These are phyloP conservation scores for Magallana angulata DNA, from an alignment of 1,140 invertebrate genomes.

Conservation along the genomic window DNA sequence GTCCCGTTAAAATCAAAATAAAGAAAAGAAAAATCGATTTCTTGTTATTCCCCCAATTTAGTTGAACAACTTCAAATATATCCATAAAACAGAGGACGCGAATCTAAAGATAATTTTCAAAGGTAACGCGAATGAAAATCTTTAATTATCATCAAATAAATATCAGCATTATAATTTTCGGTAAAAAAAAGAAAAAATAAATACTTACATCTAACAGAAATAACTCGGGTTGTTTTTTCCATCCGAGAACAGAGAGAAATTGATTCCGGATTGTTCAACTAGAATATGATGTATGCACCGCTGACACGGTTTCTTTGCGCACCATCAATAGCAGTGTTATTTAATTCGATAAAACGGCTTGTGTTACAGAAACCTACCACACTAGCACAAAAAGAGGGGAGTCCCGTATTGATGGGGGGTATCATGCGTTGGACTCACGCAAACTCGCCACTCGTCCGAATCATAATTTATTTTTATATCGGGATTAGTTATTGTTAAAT, in stretches of 20 bases:
- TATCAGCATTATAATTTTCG: too few relatives aligned
- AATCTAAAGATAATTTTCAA: too few relatives aligned
- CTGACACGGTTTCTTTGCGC: not conserved
- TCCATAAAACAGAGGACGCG: too few relatives aligned
- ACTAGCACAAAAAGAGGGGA: not conserved
- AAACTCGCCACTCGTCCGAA: not conserved
- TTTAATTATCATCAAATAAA: too few relatives aligned
- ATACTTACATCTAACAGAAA: not conserved
- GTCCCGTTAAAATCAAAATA: too few relatives aligned
- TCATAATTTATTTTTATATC: too few relatives aligned
- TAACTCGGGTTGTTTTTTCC: not conserved
- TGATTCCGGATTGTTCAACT: conserved; percentile 27
- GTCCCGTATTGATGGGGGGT: not conserved
- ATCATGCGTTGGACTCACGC: not conserved
- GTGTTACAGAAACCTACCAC: not conserved
- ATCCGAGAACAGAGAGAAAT: not conserved
- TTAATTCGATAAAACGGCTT: conserved; percentile 25
- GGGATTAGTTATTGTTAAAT: not conserved
- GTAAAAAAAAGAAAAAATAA: not conserved
- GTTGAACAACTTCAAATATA: too few relatives aligned
- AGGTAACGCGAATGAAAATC: too few relatives aligned
- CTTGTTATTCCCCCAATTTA: too few relatives aligned
- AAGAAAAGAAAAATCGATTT: too few relatives aligned
- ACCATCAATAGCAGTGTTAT: not conserved
- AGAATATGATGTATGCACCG: not conserved